These are phyloP conservation scores for Cherax quadricarinatus DNA, from an alignment of 1,140 invertebrate genomes.

Conservation along the genomic window DNA sequence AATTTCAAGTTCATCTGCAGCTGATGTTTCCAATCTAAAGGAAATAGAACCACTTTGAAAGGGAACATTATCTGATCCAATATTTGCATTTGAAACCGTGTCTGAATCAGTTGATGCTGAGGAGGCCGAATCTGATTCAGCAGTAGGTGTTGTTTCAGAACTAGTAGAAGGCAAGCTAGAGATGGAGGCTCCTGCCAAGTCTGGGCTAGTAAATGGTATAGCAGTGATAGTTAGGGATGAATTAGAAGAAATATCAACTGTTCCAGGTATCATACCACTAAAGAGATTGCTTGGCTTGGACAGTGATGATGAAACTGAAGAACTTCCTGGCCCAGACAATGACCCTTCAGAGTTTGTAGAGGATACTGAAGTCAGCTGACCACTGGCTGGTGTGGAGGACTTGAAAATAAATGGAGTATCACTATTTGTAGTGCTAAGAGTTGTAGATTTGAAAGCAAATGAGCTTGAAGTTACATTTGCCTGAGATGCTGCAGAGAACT, in stretches of 20 bases:
- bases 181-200: neutral
- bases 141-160: neutral
- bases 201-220: neutral
- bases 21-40: neutral
- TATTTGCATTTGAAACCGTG: slow-evolving; percentile 38
- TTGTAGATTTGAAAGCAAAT: slow-evolving; percentile 40
- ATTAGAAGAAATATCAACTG: neutral
- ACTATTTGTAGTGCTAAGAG: neutral
- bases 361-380: neutral
- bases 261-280: neutral
- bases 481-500: neutral
- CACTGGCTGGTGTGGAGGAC: neutral
- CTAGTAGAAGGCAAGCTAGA: neutral
- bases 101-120: slow-evolving; percentile 47
- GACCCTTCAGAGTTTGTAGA: neutral
- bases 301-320: neutral
- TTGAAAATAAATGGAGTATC: neutral
- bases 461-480: slow-evolving; percentile 13
- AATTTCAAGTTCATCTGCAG: neutral
- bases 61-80: slow-evolving; percentile 3
- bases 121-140: slow-evolving; percentile 7
- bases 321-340: neutral
- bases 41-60: neutral
- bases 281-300: neutral
- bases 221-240: neutral